Evolutionary conservation across 1,140 invertebrate genomes (phyloP).

Genomic region (Cyclina sinensis): DNA sequence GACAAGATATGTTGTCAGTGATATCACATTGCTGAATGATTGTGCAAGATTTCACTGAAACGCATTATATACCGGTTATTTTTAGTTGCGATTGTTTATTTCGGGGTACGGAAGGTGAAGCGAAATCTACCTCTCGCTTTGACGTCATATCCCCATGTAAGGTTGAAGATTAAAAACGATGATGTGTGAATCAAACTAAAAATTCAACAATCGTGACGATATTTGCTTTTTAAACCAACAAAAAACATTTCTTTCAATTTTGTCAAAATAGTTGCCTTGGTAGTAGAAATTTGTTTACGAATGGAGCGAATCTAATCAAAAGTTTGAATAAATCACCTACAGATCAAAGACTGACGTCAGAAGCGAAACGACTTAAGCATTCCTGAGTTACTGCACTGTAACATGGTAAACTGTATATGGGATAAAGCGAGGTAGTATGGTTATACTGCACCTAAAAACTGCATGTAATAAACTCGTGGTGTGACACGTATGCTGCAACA

Average conservation of each 20-base stretch:
- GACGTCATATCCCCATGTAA: slow-evolving; percentile 18
- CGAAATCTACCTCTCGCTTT: neutral
- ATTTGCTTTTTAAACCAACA: neutral
- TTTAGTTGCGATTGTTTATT: slow-evolving; percentile 13
- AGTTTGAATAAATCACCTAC: slow-evolving; percentile 7
- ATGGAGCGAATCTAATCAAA: slow-evolving; percentile 9
- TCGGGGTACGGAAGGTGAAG: slow-evolving; percentile 23
- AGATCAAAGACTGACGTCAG: neutral
- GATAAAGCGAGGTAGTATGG: too few relatives aligned
- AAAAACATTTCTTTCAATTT: slow-evolving; percentile 7
- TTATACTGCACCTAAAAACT: too few relatives aligned
- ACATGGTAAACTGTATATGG: neutral
- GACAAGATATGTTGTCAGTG: neutral
- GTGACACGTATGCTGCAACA: too few relatives aligned
- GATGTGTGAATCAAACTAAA: neutral
- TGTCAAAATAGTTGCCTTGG: neutral
- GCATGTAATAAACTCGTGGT: too few relatives aligned
- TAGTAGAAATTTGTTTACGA: neutral
- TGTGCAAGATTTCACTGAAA: neutral
- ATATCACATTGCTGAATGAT: neutral
- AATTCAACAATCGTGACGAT: neutral
- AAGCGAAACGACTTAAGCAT: neutral
- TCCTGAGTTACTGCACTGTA: neutral
- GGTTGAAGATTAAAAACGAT: neutral
- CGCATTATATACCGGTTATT: slow-evolving; percentile 8